Conservation (phyloP, 2,113 vertebrate genomes). For the Cyprinus carpio region DNA sequence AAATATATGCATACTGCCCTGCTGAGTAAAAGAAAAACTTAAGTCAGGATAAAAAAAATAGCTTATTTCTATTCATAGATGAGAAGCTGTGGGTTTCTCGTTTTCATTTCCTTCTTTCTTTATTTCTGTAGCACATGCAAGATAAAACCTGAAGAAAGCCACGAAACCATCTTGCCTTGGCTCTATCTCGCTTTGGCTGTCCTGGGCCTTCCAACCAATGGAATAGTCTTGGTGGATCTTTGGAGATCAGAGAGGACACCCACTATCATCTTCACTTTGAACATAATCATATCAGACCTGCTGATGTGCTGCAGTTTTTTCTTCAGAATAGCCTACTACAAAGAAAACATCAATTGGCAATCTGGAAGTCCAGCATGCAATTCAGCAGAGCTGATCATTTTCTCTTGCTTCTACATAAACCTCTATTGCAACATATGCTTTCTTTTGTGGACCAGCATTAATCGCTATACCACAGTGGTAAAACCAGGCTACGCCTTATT, state of each 20-base stretch:
- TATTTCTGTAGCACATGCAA: conserved; percentile 13
- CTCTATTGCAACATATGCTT: conserved; percentile 54
- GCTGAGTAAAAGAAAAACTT: no score
- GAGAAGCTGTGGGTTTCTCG: neutral
- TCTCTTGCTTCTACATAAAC: conserved; percentile 50
- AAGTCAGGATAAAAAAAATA: no score
- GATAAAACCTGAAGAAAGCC: neutral
- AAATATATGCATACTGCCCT: no score
- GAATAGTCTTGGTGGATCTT: conserved; percentile 31
- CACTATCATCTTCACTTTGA: conserved; percentile 45
- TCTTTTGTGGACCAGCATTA: conserved; percentile 54
- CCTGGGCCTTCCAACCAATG: conserved; percentile 50
- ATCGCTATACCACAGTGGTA: conserved; percentile 46
- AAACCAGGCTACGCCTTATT: conserved; percentile 11
- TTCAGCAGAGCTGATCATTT: neutral
- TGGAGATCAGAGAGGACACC: conserved; percentile 43
- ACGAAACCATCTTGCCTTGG: conserved; percentile 41
- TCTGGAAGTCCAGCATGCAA: conserved; percentile 10
- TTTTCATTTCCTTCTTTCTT: neutral
- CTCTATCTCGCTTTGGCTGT: conserved; percentile 46
- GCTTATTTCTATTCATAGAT: neutral
- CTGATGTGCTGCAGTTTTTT: conserved; percentile 54
- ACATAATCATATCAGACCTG: conserved; percentile 52
- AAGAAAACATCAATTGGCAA: neutral
- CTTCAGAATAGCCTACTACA: conserved; percentile 45